Conservation (phyloP, 2,113 vertebrate genomes). For the Gorsachius goisagi region DNA sequence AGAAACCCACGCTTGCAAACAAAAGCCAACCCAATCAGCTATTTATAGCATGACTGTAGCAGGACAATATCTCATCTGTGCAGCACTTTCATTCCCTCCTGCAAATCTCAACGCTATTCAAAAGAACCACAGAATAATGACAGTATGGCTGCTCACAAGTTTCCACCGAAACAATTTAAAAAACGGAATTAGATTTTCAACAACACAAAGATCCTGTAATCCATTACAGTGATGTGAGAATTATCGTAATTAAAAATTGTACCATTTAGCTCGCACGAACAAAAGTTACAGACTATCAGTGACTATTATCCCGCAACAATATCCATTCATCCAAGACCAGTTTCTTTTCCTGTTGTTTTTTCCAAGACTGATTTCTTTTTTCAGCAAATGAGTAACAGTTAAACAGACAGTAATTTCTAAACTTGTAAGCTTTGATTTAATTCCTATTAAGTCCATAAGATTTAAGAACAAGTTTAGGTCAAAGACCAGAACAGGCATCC, state of each 20-base stretch:
- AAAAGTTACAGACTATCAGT: not conserved
- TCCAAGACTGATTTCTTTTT: not conserved
- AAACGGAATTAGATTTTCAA: not conserved
- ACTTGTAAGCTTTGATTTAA: not conserved
- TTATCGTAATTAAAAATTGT: slow-evolving; percentile 12
- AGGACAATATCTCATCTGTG: not conserved
- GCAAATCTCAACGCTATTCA: not conserved
- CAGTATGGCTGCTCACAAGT: not conserved
- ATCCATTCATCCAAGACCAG: not conserved
- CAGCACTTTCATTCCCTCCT: not conserved
- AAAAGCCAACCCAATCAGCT: not conserved
- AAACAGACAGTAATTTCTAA: not conserved
- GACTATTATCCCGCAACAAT: not conserved
- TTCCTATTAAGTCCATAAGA: not conserved
- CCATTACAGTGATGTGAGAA: not conserved
- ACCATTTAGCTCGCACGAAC: not conserved
- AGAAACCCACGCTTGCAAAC: not conserved
- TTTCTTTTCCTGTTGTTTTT: not conserved
- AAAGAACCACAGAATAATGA: not conserved
- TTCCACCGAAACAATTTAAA: not conserved
- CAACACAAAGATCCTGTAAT: not conserved
- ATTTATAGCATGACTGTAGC: not conserved
- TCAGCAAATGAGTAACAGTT: not conserved
- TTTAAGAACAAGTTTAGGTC: not conserved
- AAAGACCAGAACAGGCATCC: not conserved